phyloP scores from a whole-genome alignment of 2,797 vertebrate species.

The Leptodactylus fallax region DNA sequence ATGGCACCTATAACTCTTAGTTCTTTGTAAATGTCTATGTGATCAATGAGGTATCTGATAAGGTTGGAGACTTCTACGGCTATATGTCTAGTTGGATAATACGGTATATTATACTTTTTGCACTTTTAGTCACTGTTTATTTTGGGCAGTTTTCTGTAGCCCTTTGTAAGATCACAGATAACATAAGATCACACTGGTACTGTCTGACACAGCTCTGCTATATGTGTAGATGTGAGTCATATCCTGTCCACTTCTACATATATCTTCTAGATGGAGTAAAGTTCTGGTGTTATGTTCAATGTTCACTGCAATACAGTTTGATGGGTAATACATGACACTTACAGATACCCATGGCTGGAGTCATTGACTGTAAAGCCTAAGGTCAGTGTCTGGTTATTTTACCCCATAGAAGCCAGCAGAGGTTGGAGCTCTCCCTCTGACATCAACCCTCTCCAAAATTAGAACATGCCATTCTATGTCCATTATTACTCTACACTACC shows the following conservation, averaged over 20 bases:
- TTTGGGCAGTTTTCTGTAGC: not conserved
- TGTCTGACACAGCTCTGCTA: not conserved
- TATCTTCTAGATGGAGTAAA: not conserved
- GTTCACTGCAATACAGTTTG: too few species aligned
- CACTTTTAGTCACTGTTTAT: not conserved
- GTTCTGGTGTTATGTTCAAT: not conserved
- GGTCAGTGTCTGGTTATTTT: not conserved
- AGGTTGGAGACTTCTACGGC: not conserved
- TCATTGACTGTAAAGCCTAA: not conserved
- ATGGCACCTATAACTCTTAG: not conserved
- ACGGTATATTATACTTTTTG: not conserved
- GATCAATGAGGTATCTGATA: not conserved
- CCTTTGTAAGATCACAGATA: not conserved
- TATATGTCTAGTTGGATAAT: not conserved
- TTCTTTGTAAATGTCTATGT: not conserved
- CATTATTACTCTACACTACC: too few species aligned
- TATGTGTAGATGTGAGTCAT: not conserved
- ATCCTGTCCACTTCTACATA: not conserved
- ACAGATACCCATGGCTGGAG: not conserved
- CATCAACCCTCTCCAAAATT: too few species aligned
- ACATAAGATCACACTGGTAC: not conserved
- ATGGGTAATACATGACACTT: not conserved
- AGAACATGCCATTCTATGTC: too few species aligned
- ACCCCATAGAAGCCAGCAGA: too few species aligned
- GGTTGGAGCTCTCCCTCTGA: too few species aligned